Evolutionary conservation across 2,888 invertebrate genomes (phyloP), one percentile per base, ranked within the genome.

Genomic region (Lithosia quadra): DNA sequence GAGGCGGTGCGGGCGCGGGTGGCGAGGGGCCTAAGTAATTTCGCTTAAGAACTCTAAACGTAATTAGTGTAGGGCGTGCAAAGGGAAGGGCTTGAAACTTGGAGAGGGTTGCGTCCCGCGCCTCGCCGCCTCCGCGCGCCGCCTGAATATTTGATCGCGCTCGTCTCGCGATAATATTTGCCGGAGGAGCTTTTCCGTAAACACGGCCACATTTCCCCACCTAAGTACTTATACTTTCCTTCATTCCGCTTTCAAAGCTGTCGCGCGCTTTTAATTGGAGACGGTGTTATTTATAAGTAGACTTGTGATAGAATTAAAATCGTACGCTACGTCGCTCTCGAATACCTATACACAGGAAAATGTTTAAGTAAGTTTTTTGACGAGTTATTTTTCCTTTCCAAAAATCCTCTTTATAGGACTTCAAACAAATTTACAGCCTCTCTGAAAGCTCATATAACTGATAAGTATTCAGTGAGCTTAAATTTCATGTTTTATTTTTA

Each of bases 1-100:
- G 88, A 76, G 88, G 88, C 81, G 88, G 89, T 81, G 87, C 86
- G 87, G 87, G 89, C 86, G 89, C 90, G 94, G 91, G 94, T 89
- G 91, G 92, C 88, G 87, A 92, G 94, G 94, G 95, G 96, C 94
- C 96, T 96, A 96, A 96, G 96, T 96, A 96, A 96, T 96, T 96
- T 96, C 95, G 95, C 95, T 96, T 96, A 96, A 96, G 96, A 96
- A 96, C 96, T 95, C 96, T 96, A 96, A 96, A 96, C 96, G 96
- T 96, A 96, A 96, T 96, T 96, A 96, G 96, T 95, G 95, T 94
- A 94, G 95, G 95, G 95, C 95, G 95, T 94, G 95, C 95, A 93
- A 94, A 95, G 95, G 95, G 95, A 95, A 95, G 95, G 95, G 95
- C 95, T 95, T 95, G 95, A 95, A 95, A 95, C 88, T 94, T 93